Base-by-base conservation (phyloP, 2,888 invertebrate species). In the Pollenia griseotomentosa region DNA sequence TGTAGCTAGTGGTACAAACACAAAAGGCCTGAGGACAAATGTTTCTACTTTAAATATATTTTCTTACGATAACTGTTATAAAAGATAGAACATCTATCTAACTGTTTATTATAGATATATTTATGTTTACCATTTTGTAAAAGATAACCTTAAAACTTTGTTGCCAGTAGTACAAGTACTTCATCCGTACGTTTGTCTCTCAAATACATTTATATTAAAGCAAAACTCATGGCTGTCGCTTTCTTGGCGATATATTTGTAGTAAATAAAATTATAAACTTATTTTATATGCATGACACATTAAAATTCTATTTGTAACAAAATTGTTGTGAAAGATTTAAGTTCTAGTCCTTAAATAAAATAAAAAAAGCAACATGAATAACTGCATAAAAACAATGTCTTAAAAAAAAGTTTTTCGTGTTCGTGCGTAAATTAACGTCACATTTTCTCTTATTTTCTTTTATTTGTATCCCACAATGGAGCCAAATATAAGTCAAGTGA, bases 261-360 rank as follows among this genome's bases (percentile, higher is more conserved):
- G 61, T 55, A 82, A 85, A 85, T 78, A 82, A 82, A 86, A 83
- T 86, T 79, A 79, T 46, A 80, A 83, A 83, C 70, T 83, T 51
- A 83, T 83, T 86, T 79, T 48, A 66, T 80, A 77, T 86, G 83
- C 86, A 86, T 51, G 68, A 83, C 79, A 86, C 74, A 79, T 75
- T 75, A 79, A 77, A 65, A 80, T 77, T 83, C 79, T 83, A 83
- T 79, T 83, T 86, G 74, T 70, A 79, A 16, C 63, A 83, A 55
- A 83, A 79, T 68, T 71, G 40, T 81, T 81, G 44, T 77, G 11
- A 9, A 55, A 63, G 48, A 61, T 14, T 12, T 11, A 10, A 71
- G 40, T 55, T 2, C 55, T 19, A 53, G 14, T 19, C 40, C 3
- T 66, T 65, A 44, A 23, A 55, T 46, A 44, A 16, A 33, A 33